Base-by-base conservation (phyloP, 2,888 invertebrate species). In the Callinectes sapidus region DNA sequence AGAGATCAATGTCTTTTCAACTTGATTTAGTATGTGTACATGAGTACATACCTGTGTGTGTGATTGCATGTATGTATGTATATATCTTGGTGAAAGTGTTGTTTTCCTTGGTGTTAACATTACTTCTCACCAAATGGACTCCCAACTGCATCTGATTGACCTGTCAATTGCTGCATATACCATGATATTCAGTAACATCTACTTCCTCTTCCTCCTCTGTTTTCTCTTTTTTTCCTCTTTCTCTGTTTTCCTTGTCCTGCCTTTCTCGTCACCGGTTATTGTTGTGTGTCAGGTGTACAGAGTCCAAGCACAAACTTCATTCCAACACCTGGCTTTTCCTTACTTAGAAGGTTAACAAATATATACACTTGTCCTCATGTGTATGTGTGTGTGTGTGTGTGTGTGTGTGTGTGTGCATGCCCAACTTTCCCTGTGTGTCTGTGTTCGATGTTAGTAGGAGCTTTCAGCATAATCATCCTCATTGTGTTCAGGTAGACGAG, bases 21-120 rank as follows among this genome's bases (percentile, higher is more conserved):
- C 55, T 81, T 32, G 85, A 28, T 18, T n/a, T n/a, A 3, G n/a
- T 90, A 42, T 90, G 77, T 77, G 71, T 85, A 77, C 16, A 28
- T 90, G 81, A n/a, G 39, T 81, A 54, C 23, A 35, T 90, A 23
- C 13, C 8, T 90, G 90, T 48, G 77, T 90, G 90, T 85, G n/a
- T 90, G 77, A 28, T 14, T 54, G 55, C 23, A 42, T 81, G 71
- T 77, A n/a, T 87, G 87, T 87, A 85, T 32, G 85, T 85, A 28
- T 8, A 18, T 85, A 35, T 87, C n/a, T 87, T 85, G 28, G 85
- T 35, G 32, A 32, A 85, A 32, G 85, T 85, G 85, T 87, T 35
- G 35, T 87, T 87, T 87, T 39, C 23, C 87, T 87, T 87, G 87
- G 81, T 81, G 81, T 81, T 81, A 35, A 16, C 35, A 81, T 81